Evolutionary conservation across 2,888 invertebrate genomes (phyloP).

Genomic region (Orthonychiurus folsomi): DNA sequence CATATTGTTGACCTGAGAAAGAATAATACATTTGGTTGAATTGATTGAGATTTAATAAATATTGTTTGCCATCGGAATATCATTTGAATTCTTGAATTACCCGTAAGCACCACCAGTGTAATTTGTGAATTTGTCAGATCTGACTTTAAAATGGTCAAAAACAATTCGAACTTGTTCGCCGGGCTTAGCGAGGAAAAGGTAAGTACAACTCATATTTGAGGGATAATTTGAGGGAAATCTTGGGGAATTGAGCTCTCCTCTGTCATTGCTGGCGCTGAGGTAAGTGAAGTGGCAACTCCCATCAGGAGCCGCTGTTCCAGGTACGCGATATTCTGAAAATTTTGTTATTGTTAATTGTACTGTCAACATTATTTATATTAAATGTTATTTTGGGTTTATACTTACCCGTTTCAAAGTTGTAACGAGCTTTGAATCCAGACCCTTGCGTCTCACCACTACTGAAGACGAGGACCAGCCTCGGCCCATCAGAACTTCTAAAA

Average conservation of each 20-base stretch:
- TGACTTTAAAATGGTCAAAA: slow-evolving; percentile 83
- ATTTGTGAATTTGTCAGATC: slow-evolving; percentile 68
- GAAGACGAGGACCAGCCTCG: slow-evolving; percentile 87
- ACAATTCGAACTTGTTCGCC: slow-evolving; percentile 84
- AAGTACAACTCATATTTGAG: slow-evolving; percentile 87
- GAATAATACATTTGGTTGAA: neutral
- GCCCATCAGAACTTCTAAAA: slow-evolving; percentile 83
- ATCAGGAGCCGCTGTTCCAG: slow-evolving; percentile 85
- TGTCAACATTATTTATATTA: neutral
- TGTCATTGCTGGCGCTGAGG: slow-evolving; percentile 73
- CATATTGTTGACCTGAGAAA: slow-evolving; percentile 49
- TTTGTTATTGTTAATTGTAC: slow-evolving; percentile 5
- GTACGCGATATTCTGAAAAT: slow-evolving; percentile 74
- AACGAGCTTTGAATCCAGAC: slow-evolving; percentile 80
- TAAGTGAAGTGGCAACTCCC: slow-evolving; percentile 86
- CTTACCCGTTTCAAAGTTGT: slow-evolving; percentile 72
- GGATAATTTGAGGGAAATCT: slow-evolving; percentile 95
- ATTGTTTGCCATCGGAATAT: neutral
- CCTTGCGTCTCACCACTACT: slow-evolving; percentile 86
- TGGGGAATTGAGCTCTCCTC: slow-evolving; percentile 89
- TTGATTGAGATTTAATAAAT: slow-evolving; percentile 6
- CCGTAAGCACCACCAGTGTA: slow-evolving; percentile 62
- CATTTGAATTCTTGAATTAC: slow-evolving; percentile 47
- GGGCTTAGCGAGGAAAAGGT: slow-evolving; percentile 73
- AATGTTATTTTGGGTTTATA: too few relatives aligned